These are phyloP conservation scores for Stegastes partitus DNA, from an alignment of 2,113 vertebrate genomes.

Conservation along the genomic window DNA sequence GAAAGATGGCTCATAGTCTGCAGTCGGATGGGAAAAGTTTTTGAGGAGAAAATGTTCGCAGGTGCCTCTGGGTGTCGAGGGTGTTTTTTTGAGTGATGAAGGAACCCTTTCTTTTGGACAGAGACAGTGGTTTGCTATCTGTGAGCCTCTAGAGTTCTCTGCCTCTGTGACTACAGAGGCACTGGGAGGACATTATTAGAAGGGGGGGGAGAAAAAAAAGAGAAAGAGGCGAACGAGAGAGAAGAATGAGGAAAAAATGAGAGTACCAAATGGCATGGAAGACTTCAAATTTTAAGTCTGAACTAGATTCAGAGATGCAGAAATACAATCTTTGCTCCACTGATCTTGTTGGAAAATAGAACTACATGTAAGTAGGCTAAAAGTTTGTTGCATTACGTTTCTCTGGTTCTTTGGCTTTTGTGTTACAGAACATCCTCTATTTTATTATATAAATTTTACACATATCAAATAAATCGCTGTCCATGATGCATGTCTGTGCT, in stretches of 20 bases:
- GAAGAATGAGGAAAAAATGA: background rate
- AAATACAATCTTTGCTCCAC: constrained; percentile 15
- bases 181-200: constrained; percentile 25
- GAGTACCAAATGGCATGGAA: background rate
- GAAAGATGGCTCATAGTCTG: constrained; percentile 17
- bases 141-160: constrained; percentile 30
- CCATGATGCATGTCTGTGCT: background rate
- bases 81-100: constrained; percentile 54
- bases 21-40: constrained; percentile 17
- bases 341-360: constrained; percentile 6
- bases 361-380: background rate
- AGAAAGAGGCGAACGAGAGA: background rate
- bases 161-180: constrained; percentile 36
- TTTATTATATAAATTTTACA: background rate
- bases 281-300: background rate
- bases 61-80: constrained; percentile 29
- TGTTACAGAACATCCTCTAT: background rate
- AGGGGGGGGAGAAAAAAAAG: constrained; percentile 3
- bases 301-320: background rate
- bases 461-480: constrained; percentile 2
- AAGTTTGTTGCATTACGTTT: constrained; percentile 18
- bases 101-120: constrained; percentile 40
- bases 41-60: constrained; percentile 22
- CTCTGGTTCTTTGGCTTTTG: constrained; percentile 16
- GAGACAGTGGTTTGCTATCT: constrained; percentile 27